These are phyloP conservation scores for Ctenodactylus gundi DNA, from an alignment of 2,113 vertebrate species.

Conservation along the genomic window DNA sequence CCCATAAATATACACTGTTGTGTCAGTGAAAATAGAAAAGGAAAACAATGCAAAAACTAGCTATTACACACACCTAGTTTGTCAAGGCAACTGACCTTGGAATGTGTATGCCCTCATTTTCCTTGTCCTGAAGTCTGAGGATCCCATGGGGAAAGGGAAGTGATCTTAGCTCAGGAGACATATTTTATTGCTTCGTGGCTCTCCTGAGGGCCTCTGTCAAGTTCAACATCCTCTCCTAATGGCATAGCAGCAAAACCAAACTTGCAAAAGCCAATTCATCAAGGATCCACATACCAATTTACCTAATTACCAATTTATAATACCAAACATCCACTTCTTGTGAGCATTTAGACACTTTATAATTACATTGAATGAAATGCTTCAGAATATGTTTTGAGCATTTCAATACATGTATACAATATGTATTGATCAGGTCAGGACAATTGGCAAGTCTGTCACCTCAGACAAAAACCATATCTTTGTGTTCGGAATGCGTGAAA, in stretches of 20 bases:
- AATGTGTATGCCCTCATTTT: background rate
- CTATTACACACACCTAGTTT: accelerated
- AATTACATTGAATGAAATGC: background rate
- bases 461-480: background rate
- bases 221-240: background rate
- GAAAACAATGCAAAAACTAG: background rate
- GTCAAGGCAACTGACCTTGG: background rate
- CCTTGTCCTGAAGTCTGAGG: background rate
- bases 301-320: background rate
- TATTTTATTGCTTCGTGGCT: background rate
- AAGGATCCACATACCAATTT: background rate
- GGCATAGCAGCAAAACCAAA: background rate
- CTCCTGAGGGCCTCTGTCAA: background rate
- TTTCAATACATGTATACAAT: background rate
- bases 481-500: background rate
- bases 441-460: background rate
- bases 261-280: background rate
- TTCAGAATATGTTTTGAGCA: background rate
- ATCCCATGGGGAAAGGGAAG: background rate
- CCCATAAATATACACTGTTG: background rate
- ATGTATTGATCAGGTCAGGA: background rate
- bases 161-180: background rate
- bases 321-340: background rate
- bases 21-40: background rate
- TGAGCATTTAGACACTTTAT: background rate